These are phyloP conservation scores for Physeter macrocephalus DNA, from an alignment of 2,113 vertebrate species.

Conservation along the genomic window DNA sequence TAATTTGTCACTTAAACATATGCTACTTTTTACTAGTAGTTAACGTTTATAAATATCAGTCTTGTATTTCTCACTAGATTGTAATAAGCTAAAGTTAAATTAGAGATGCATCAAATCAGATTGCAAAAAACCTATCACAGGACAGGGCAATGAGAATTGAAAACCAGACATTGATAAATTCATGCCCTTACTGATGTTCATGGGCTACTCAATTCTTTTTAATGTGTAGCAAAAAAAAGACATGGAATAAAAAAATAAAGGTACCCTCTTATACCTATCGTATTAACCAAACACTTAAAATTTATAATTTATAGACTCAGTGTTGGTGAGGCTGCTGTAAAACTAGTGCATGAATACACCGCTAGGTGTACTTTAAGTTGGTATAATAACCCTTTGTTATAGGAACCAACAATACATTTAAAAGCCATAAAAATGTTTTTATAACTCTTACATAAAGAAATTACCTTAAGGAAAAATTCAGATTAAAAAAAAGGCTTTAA, in stretches of 20 bases:
- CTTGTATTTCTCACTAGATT: not conserved
- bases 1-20: not conserved
- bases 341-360: not conserved
- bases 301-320: not conserved
- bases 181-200: not conserved
- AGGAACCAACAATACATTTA: not conserved
- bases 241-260: not conserved
- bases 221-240: not conserved
- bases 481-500: not conserved
- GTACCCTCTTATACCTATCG: not conserved
- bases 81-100: not conserved
- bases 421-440: not conserved
- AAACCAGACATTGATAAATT: not conserved
- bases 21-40: not conserved
- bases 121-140: not conserved
- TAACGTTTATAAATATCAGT: not conserved
- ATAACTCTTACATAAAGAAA: not conserved
- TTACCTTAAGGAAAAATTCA: not conserved
- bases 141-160: not conserved
- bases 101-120: not conserved
- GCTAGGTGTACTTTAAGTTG: not conserved
- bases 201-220: not conserved
- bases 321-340: not conserved
- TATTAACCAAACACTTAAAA: constrained; percentile 10
- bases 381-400: not conserved